phyloP scores from a whole-genome alignment of 2,113 vertebrate genomes.

The Nothobranchius furzeri region DNA sequence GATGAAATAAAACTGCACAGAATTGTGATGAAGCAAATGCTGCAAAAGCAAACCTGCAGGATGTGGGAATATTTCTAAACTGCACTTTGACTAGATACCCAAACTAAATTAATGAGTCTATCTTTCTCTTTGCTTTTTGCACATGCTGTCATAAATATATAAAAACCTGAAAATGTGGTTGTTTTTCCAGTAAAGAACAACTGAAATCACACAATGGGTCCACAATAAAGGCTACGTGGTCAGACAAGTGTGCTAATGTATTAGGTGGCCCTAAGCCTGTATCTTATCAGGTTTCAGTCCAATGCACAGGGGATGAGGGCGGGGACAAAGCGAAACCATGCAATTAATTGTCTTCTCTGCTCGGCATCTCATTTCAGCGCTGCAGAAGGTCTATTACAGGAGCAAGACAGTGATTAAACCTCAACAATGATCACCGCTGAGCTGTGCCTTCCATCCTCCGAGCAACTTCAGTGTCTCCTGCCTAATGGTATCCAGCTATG shows the following conservation, averaged over 20 bases:
- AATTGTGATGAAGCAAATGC: background rate
- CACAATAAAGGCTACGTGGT: conserved; percentile 38
- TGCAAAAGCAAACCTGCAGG: background rate
- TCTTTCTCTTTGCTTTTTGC: background rate
- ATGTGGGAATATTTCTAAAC: background rate
- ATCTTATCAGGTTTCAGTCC: conserved; percentile 75
- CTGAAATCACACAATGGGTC: conserved; percentile 35
- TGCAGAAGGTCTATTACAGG: conserved; percentile 81
- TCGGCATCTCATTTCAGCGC: conserved; percentile 81
- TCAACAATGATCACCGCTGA: conserved; percentile 80
- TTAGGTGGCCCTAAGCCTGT: conserved; percentile 73
- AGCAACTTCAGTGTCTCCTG: conserved; percentile 58
- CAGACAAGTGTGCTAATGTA: conserved; percentile 54
- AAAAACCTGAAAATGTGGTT: background rate
- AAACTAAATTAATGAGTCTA: too few species aligned
- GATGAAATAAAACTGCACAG: too few species aligned
- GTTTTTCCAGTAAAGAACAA: conserved; percentile 13
- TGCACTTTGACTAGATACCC: background rate
- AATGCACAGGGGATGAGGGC: conserved; percentile 63
- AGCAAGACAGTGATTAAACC: conserved; percentile 80
- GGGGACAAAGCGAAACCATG: conserved; percentile 77
- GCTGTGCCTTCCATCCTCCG: conserved; percentile 65
- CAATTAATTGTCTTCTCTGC: conserved; percentile 83
- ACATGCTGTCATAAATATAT: background rate
- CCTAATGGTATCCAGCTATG: conserved; percentile 62